phyloP scores from a whole-genome alignment of 2,888 invertebrate species.

The Rhaphigaster nebulosa region DNA sequence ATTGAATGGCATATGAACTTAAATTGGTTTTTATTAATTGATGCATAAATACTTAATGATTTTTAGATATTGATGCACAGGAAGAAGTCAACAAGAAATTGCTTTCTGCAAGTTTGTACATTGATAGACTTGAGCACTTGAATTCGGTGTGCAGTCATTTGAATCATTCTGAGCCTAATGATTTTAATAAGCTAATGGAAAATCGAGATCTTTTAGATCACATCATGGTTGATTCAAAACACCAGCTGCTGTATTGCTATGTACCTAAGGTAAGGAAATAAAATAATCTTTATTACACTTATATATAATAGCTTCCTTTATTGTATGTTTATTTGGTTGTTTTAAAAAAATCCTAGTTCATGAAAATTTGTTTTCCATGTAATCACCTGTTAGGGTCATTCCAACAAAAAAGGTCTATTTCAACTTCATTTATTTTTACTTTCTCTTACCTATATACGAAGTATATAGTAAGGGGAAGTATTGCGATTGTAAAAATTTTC shows the following conservation, averaged over 20 bases:
- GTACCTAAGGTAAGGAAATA: slow-evolving; percentile 86
- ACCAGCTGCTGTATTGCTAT: slow-evolving; percentile 90
- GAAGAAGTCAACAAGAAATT: slow-evolving; percentile 53
- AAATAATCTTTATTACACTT: neutral
- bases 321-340: neutral
- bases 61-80: slow-evolving; percentile 43
- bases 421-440: too few species aligned
- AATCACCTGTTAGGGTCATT: too few species aligned
- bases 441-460: too few species aligned
- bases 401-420: too few species aligned
- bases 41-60: neutral
- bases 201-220: slow-evolving; percentile 77
- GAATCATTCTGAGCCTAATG: slow-evolving; percentile 12
- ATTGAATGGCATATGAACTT: neutral
- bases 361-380: too few species aligned
- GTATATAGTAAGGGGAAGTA: too few species aligned
- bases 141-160: slow-evolving; percentile 51
- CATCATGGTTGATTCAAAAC: slow-evolving; percentile 85
- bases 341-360: too few species aligned
- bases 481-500: too few species aligned
- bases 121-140: slow-evolving; percentile 57
- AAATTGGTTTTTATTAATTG: neutral
- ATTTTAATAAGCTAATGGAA: slow-evolving; percentile 52
- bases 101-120: slow-evolving; percentile 49
- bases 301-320: neutral